Evolutionary conservation across 2,113 vertebrate genomes (phyloP), one percentile per base, ranked within the genome.

Genomic region (Numenius arquata): DNA sequence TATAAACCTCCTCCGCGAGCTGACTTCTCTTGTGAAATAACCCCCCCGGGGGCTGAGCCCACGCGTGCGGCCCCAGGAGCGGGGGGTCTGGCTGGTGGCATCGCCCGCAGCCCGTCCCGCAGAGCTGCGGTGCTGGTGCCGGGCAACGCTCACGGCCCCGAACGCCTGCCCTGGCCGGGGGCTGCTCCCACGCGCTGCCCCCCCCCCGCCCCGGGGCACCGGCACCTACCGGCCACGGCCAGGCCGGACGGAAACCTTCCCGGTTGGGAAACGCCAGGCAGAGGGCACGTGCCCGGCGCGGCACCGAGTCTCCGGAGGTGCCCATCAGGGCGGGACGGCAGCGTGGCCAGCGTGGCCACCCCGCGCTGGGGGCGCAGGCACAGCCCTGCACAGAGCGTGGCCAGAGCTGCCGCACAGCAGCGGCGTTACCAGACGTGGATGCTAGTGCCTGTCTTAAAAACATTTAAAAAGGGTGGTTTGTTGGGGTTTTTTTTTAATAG

Each of bases 361-460:
- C 38, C 1, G 8, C 16, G 18, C 16, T 17, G 29, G 53, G 53
- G 53, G 30, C 29, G 11, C 16, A 6, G 47, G 36, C 1, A 1
- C 59, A 48, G 73, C 52, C 48, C 61, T 19, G 27, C 4, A 12
- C 27, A 7, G 40, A 0, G 2, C 5, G 15, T 7, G 26, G 29
- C 8, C 3, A 1, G 50, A 58, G 41, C 65, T 65, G 73, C 32
- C 1, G 16, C 36, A 38, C 22, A 0, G 20, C 19, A 20, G 45
- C 11, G 9, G 7, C 14, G 0, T 47, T 55, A 61, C 8, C 83
- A 63, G 30, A 26, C 11, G 38, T 17, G 11, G 29, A 8, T 38
- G 6, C 40, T 9, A 34, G 16, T 10, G 38, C 48, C 47, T 72
- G 43, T n/a, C 63, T 83, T 83, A 50, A 72, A 86, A 77, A 18